Base-by-base conservation (phyloP, 2,113 vertebrate genomes). In the Oostethus manadensis region DNA sequence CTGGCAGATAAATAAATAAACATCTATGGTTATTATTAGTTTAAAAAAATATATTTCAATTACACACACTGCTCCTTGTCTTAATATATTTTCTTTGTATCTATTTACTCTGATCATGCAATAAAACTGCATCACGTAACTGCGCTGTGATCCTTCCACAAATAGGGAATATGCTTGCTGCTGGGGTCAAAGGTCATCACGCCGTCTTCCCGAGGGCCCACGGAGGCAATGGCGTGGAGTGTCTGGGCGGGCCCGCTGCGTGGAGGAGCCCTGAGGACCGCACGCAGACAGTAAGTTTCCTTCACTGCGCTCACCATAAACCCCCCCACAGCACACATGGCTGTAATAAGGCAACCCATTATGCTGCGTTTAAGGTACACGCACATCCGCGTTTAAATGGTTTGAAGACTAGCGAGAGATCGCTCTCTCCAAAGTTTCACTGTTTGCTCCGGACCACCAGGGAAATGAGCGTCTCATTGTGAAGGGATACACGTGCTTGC, bases 311-410 rank as follows among this genome's bases (percentile, higher is more conserved):
- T 63, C 87, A 63, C 87, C 66, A 82, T 89, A 88, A 89, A 84
- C 66, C 11, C 56, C 50, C 74, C 51, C 20, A 21, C 49, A 68
- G 78, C 83, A 87, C 88, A 90, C 86, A 88, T 88, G 89, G 87
- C 83, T 88, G 80, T 86, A 89, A 90, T 88, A 90, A 89, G 79
- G 64, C 80, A 85, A 85, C 84, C 82, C 79, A 83, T 88, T 87
- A 88, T 61, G 55, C 80, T 57, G 79, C 76, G 80, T 88, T 89
- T 84, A 83, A 88, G 86, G 74, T 86, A 85, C 84, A 85, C 88
- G 89, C 84, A 90, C 89, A 86, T 90, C 87, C 84, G 88, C 10
- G 83, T 83, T 88, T 89, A 88, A 88, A 79, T 40, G 61, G 49
- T 84, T 89, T 90, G 85, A 90, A 88, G 86, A 88, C 83, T 79